phyloP scores from a whole-genome alignment of 1,140 invertebrate species.

The Leptopilina clavipes region DNA sequence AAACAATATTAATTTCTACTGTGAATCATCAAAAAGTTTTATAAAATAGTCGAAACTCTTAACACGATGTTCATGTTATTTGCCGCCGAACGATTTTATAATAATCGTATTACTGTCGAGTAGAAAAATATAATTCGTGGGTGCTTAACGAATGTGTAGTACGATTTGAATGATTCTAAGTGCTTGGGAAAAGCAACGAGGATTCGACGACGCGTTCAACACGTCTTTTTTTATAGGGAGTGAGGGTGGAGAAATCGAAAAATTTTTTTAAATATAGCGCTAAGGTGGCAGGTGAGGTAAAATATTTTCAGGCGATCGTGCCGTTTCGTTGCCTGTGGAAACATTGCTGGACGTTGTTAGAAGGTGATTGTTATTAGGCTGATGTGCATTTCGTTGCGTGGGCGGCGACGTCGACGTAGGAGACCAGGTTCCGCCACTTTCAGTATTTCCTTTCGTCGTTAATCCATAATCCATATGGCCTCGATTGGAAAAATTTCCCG shows the following conservation, averaged over 20 bases:
- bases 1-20: too few relatives aligned
- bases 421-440: conserved; percentile 35
- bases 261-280: conserved; percentile 54
- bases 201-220: conserved; percentile 48
- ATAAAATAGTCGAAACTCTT: conserved; percentile 42
- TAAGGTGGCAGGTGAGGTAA: conserved; percentile 71
- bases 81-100: conserved; percentile 49
- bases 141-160: conserved; percentile 55
- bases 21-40: not conserved
- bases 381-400: conserved; percentile 44
- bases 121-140: conserved; percentile 74
- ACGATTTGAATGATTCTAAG: conserved; percentile 47
- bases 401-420: conserved; percentile 43
- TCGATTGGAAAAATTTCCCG: conserved; percentile 37
- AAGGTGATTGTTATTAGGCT: conserved; percentile 43
- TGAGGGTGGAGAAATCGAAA: conserved; percentile 33
- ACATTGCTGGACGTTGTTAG: conserved; percentile 42
- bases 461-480: conserved; percentile 52
- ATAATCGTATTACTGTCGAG: conserved; percentile 66
- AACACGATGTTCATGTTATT: conserved; percentile 35
- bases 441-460: conserved; percentile 39
- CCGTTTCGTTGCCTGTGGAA: conserved; percentile 40
- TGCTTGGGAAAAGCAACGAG: not conserved
- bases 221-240: conserved; percentile 38
- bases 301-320: conserved; percentile 69